These are phyloP conservation scores for Dasyornis broadbenti DNA, from an alignment of 2,113 vertebrate genomes.

Conservation along the genomic window DNA sequence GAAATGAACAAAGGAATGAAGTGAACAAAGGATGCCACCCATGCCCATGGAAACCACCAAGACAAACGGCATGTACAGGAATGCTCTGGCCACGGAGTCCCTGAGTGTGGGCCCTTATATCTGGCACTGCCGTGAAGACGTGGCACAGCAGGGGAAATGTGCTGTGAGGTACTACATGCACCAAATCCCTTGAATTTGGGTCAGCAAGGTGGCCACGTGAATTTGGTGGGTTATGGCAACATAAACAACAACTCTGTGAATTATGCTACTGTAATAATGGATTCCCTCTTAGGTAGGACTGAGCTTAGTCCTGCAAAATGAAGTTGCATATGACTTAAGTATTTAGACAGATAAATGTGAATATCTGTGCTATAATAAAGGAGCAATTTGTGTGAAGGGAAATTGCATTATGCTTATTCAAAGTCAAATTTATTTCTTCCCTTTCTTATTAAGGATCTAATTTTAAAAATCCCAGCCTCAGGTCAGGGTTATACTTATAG, in stretches of 20 bases:
- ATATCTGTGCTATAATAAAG: constrained; percentile 16
- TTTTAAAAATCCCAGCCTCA: constrained; percentile 21
- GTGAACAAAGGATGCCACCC: neutral
- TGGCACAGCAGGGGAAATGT: neutral
- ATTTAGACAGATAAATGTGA: constrained; percentile 5
- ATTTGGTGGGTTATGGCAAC: rapidly evolving
- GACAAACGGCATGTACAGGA: rapidly evolving
- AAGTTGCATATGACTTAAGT: neutral
- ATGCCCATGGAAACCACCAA: neutral
- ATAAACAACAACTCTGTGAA: rapidly evolving
- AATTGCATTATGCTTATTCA: constrained; percentile 50
- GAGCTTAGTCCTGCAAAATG: neutral
- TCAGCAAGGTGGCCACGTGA: neutral
- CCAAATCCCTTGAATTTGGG: neutral
- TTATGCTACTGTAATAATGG: neutral
- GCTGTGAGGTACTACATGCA: neutral
- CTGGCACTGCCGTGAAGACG: neutral
- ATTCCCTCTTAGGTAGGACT: neutral
- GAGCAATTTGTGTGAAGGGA: constrained; percentile 30
- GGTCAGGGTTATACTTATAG: constrained; percentile 35
- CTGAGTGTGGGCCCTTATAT: neutral
- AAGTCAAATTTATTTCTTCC: constrained; percentile 31
- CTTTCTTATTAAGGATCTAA: constrained; percentile 28
- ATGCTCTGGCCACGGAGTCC: neutral
- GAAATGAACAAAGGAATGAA: too few relatives aligned